These are phyloP conservation scores for Phylloscopus trochiloides DNA, from an alignment of 2,113 vertebrate genomes.

Conservation along the genomic window DNA sequence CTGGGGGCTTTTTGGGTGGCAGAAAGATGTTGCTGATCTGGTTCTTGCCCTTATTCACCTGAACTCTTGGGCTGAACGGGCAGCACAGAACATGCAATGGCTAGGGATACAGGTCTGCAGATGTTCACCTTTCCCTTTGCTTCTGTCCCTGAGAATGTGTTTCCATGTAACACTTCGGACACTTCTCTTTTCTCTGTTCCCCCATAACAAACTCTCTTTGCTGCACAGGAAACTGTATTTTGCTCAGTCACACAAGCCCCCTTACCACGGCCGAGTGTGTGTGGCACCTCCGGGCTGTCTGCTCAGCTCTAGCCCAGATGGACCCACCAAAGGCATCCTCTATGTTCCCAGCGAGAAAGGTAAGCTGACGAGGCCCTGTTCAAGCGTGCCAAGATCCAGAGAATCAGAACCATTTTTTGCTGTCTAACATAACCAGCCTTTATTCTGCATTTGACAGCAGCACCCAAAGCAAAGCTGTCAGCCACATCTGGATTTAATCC, in stretches of 20 bases:
- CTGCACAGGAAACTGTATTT: slow-evolving; percentile 87
- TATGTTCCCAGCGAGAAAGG: slow-evolving; percentile 85
- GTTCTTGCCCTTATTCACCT: neutral
- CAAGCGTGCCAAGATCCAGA: fast-evolving
- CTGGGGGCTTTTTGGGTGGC: neutral
- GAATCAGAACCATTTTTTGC: too few species aligned
- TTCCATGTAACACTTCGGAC: neutral
- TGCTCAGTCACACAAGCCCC: slow-evolving; percentile 85
- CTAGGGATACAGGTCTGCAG: neutral
- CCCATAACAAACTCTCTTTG: neutral
- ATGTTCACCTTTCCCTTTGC: neutral
- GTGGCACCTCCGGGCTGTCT: slow-evolving; percentile 84
- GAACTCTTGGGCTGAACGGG: neutral
- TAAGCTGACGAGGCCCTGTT: neutral
- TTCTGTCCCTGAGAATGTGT: neutral
- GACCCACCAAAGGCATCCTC: slow-evolving; percentile 87
- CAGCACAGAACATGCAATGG: neutral
- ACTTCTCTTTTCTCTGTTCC: neutral
- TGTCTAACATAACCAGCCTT: neutral
- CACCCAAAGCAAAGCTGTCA: slow-evolving; percentile 66
- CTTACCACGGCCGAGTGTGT: slow-evolving; percentile 90
- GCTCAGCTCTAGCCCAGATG: slow-evolving; percentile 84
- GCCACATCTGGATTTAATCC: slow-evolving; percentile 92
- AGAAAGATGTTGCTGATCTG: neutral
- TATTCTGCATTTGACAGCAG: neutral